These are phyloP conservation scores for Pitangus sulphuratus DNA, from an alignment of 2,797 vertebrate genomes.

Conservation along the genomic window DNA sequence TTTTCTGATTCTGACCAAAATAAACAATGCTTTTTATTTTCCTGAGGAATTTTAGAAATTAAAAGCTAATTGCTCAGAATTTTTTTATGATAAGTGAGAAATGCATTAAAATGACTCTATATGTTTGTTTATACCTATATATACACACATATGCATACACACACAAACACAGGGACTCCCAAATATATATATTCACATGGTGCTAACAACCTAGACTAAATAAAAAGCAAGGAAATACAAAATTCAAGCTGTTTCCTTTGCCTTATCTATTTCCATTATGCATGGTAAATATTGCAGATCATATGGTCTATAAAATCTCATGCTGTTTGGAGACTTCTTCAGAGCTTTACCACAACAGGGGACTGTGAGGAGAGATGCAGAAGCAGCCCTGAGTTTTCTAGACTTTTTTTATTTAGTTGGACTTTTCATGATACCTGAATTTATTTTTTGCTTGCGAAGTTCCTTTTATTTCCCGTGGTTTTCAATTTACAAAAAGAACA, in stretches of 20 bases:
- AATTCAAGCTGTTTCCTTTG: slow-evolving; percentile 69
- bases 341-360: slow-evolving; percentile 33
- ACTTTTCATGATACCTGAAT: neutral
- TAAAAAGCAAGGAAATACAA: slow-evolving; percentile 48
- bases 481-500: neutral
- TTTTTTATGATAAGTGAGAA: neutral
- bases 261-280: slow-evolving; percentile 65
- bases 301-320: slow-evolving; percentile 54
- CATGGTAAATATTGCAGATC: slow-evolving; percentile 68
- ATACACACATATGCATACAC: neutral
- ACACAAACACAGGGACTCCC: neutral
- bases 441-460: neutral
- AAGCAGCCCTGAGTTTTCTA: neutral
- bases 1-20: neutral
- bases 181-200: slow-evolving; percentile 16
- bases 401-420: neutral
- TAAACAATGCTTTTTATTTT: neutral
- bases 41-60: neutral
- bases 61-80: neutral
- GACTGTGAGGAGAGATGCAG: neutral
- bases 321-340: slow-evolving; percentile 39
- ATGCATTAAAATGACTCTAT: neutral
- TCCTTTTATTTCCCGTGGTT: neutral
- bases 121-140: slow-evolving; percentile 34
- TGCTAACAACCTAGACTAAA: slow-evolving; percentile 53